Evolutionary conservation across 2,888 invertebrate genomes (phyloP).

Genomic region (Drosophila buzzatii): DNA sequence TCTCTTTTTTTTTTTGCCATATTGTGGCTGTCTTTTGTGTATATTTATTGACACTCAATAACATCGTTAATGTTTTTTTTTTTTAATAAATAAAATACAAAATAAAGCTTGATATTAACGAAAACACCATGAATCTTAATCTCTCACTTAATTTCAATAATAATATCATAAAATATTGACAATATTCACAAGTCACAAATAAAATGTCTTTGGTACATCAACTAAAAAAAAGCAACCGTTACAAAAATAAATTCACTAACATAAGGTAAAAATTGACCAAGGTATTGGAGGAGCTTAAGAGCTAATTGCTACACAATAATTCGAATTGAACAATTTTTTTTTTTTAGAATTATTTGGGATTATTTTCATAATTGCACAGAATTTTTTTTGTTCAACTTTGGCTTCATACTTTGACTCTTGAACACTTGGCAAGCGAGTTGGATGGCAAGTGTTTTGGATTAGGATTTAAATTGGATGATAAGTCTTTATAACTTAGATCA

Average conservation of each 20-base stretch:
- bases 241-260: constrained; percentile 39
- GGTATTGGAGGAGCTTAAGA: constrained; percentile 49
- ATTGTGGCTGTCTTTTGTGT: constrained; percentile 49
- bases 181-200: constrained; percentile 34
- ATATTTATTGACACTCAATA: constrained; percentile 69
- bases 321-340: constrained; percentile 68
- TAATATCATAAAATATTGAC: constrained; percentile 52
- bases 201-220: constrained; percentile 68
- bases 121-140: constrained; percentile 57
- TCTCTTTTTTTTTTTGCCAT: background rate
- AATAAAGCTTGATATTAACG: constrained; percentile 68
- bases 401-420: constrained; percentile 64
- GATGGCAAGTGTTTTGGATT: constrained; percentile 61
- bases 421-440: constrained; percentile 66
- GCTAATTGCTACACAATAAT: constrained; percentile 60
- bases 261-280: constrained; percentile 58
- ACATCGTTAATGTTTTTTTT: constrained; percentile 26
- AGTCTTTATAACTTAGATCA: constrained; percentile 41
- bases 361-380: constrained; percentile 72
- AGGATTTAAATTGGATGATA: constrained; percentile 30
- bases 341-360: constrained; percentile 60
- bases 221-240: constrained; percentile 60
- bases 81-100: constrained; percentile 57
- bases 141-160: constrained; percentile 43
- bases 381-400: constrained; percentile 70